Conservation (phyloP, 2,888 invertebrate genomes). For the Drosophila tripunctata region DNA sequence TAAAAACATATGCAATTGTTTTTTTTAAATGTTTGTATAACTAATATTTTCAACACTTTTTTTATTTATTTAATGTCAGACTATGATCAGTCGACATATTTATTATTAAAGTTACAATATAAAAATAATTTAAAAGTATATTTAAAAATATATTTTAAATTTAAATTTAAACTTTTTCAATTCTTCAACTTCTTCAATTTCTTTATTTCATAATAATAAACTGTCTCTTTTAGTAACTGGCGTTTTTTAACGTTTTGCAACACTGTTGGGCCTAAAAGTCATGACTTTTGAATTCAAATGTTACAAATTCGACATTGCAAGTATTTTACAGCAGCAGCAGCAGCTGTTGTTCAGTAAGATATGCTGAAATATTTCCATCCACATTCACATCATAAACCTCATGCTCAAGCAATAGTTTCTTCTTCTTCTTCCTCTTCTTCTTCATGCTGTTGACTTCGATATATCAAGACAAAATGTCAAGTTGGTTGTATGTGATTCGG, state of each 20-base stretch:
- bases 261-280: constrained; percentile 30
- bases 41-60: too few species aligned
- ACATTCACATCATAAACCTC: constrained; percentile 8
- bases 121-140: too few species aligned
- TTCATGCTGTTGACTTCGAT: constrained; percentile 56
- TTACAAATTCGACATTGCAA: constrained; percentile 59
- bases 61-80: too few species aligned
- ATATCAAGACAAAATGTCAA: constrained; percentile 60
- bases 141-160: too few species aligned
- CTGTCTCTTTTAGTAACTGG: too few species aligned
- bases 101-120: too few species aligned
- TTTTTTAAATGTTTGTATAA: too few species aligned
- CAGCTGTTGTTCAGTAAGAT: constrained; percentile 61
- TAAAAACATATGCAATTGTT: too few species aligned
- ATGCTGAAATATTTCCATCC: constrained; percentile 4
- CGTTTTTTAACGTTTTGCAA: constrained; percentile 21
- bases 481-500: constrained; percentile 51
- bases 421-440: not conserved
- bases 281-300: constrained; percentile 19
- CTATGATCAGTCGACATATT: too few species aligned
- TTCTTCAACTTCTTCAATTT: too few species aligned
- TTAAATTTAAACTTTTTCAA: not conserved
- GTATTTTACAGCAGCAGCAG: constrained; percentile 60
- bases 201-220: not conserved
- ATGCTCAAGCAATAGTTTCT: not conserved